A percentile compares a stretch with the other conserved stretches of the same genome.
phyloP scores from a whole-genome alignment of 92 coral and sea anemone species.

The Epizoanthus rinbou region DNA sequence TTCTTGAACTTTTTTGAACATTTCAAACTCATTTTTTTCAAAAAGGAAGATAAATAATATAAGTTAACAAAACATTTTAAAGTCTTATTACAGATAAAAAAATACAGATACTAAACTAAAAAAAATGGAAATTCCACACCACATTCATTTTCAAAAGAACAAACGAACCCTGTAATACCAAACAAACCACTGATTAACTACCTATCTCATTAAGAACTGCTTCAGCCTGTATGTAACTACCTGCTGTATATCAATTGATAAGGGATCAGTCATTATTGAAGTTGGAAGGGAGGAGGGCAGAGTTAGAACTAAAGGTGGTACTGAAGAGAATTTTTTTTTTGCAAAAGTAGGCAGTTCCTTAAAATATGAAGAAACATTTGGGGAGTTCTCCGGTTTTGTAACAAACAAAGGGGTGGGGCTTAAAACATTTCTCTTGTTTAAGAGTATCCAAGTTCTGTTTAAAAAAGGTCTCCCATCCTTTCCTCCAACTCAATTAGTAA shows the following conservation, averaged over 20 bases:
- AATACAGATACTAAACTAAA: constrained; percentile 10
- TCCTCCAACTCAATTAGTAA: constrained; percentile 28
- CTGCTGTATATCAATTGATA: not conserved
- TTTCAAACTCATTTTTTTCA: not conserved
- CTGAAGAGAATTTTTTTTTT: constrained; percentile 5
- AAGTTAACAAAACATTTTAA: constrained; percentile 9
- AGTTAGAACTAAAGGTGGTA: constrained; percentile 12
- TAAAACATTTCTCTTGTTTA: constrained; percentile 10
- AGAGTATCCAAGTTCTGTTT: constrained; percentile 12
- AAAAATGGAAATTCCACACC: constrained; percentile 12
- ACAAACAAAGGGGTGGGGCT: constrained; percentile 14
- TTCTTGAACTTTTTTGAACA: not conserved
- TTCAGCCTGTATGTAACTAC: constrained; percentile 11
- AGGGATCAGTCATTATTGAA: constrained; percentile 7
- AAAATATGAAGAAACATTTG: constrained; percentile 6
- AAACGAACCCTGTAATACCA: not conserved
- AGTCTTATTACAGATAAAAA: constrained; percentile 7
- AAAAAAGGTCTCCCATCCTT: constrained; percentile 20
- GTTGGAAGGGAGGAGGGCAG: constrained; percentile 16
- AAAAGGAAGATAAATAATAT: constrained; percentile 9
- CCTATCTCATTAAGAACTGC: constrained; percentile 2
- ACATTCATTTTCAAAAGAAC: constrained; percentile 8
- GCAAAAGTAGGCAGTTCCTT: constrained; percentile 13
- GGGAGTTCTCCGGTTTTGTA: constrained; percentile 11
- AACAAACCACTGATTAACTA: not conserved